Base-by-base conservation (phyloP, 2,797 vertebrate genomes). In the Balearica regulorum region DNA sequence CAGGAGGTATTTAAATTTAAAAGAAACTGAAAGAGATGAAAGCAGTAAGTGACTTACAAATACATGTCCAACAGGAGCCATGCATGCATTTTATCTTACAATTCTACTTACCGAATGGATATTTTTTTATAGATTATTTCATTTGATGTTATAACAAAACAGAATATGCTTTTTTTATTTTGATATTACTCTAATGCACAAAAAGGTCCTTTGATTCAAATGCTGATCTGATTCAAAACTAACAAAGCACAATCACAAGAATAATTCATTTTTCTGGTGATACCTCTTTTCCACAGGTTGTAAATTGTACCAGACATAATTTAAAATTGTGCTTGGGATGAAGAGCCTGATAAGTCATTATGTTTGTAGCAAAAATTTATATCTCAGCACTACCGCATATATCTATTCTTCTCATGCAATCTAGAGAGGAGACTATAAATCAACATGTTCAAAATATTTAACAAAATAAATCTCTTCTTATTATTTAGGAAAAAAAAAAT, bases 341-440 rank as follows among this genome's bases (percentile, higher is more conserved):
- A 89, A 69, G 33, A 89, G 11, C 12, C 64, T 81, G 71, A 12
- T 80, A 90, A 93, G 10, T 82, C 48, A 84, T 79, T 88, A 68
- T 39, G 37, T 72, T 81, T 90, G 54, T 39, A 82, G 68, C 39
- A 80, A 86, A 68, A 91, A 89, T 93, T 91, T 91, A 83, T 95
- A 68, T 68, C 39, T 92, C 29, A 58, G 17, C 81, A 48, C 37
- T 83, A 61, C 5, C 0, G 0, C n/a, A 69, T 66, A 41, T 84
- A 72, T 84, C 33, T 55, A 79, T 13, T 11, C 4, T 58, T 91
- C 58, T 76, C 51, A 41, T 75, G n/a, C 14, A 69, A 51, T 82
- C 60, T 78, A 66, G 21, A 79, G 24, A 90, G 41, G 31, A 86
- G 5, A 79, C 4, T 33, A 62, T 62, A 88, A 93, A 83, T 86